phyloP scores from a whole-genome alignment of 37 sponge, comb jelly and placozoan species.

The Cladorhizidae sp. region DNA sequence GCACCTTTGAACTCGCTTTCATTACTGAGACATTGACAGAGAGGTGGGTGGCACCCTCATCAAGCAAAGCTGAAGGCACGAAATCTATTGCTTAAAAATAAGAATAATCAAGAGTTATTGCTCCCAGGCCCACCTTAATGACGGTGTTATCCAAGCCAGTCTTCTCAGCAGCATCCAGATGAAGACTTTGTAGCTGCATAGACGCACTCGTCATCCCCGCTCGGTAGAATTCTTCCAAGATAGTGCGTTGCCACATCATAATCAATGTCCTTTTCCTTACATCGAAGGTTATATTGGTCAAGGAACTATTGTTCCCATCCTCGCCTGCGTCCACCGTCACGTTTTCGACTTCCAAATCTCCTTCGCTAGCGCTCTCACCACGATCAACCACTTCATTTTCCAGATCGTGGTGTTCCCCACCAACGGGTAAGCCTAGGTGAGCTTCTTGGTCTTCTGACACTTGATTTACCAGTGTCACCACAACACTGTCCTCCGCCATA shows the following conservation, averaged over 20 bases:
- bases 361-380: slow-evolving; percentile 44
- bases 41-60: too few species aligned
- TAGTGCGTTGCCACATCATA: slow-evolving; percentile 39
- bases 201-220: slow-evolving; percentile 74
- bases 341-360: slow-evolving; percentile 42
- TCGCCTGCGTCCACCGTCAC: background rate
- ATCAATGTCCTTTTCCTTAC: slow-evolving; percentile 67
- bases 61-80: too few species aligned
- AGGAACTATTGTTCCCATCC: background rate
- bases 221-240: slow-evolving; percentile 68
- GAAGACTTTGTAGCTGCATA: slow-evolving; percentile 50
- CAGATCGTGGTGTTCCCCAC: background rate
- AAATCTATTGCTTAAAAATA: too few species aligned
- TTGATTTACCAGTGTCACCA: slow-evolving; percentile 8
- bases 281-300: slow-evolving; percentile 1
- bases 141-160: slow-evolving; percentile 73
- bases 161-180: slow-evolving; percentile 61
- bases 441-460: slow-evolving; percentile 1
- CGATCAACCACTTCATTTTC: background rate
- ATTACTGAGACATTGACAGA: too few species aligned
- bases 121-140: slow-evolving; percentile 46
- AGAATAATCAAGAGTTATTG: too few species aligned
- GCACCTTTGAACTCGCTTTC: too few species aligned
- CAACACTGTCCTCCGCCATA: slow-evolving; percentile 10
- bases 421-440: background rate